A percentile compares a stretch with the other conserved stretches of the same genome.
These are phyloP conservation scores for Melipona beecheii DNA, from an alignment of 2,888 invertebrate species.

Conservation along the genomic window DNA sequence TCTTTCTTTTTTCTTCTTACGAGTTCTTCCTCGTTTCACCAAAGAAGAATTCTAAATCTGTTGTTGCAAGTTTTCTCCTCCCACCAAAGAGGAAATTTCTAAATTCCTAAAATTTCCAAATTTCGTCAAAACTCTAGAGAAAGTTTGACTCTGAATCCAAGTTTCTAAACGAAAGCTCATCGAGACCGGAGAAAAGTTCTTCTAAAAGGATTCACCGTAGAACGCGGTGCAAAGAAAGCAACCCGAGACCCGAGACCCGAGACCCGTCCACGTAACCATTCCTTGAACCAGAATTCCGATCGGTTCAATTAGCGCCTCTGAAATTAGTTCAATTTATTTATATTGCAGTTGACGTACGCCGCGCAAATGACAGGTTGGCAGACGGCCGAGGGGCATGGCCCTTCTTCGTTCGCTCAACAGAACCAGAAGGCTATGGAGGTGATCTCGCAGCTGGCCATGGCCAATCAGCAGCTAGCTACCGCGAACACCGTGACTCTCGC, in stretches of 20 bases:
- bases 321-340: conserved; percentile 61
- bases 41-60: too few relatives aligned
- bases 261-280: conserved; percentile 37
- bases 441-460: conserved; percentile 79
- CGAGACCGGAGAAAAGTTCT: too few relatives aligned
- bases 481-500: conserved; percentile 78
- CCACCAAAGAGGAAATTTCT: too few relatives aligned
- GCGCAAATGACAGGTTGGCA: conserved; percentile 78
- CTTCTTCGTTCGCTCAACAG: conserved; percentile 48
- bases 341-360: conserved; percentile 77
- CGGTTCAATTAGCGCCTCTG: conserved; percentile 42
- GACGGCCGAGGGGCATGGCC: conserved; percentile 62
- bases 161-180: too few relatives aligned
- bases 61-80: too few relatives aligned
- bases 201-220: not conserved
- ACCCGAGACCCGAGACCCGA: too few relatives aligned
- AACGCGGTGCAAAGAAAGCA: conserved; percentile 31
- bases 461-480: conserved; percentile 80
- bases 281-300: conserved; percentile 48
- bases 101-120: too few relatives aligned
- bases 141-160: too few relatives aligned
- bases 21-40: too few relatives aligned
- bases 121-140: too few relatives aligned
- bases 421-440: conserved; percentile 74
- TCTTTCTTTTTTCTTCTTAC: too few relatives aligned